phyloP scores from a whole-genome alignment of 2,888 invertebrate species.

The Epirrhoe tristata region DNA sequence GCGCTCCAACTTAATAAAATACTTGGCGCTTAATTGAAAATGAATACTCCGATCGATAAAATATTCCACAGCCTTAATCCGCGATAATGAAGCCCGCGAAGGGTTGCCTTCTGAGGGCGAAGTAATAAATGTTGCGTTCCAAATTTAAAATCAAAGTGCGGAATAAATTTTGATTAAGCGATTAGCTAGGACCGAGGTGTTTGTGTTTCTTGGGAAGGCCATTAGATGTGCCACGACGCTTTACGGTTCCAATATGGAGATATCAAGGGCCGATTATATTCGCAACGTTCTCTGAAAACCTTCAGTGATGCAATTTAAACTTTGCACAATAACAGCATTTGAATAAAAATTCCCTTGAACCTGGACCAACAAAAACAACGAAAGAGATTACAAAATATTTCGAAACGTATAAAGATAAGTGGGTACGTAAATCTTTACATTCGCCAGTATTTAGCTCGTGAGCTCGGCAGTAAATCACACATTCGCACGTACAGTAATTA shows the following conservation, averaged over 20 bases:
- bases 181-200: conserved; percentile 79
- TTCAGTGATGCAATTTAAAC: conserved; percentile 4
- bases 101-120: conserved; percentile 79
- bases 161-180: conserved; percentile 86
- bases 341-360: no score
- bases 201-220: conserved; percentile 72
- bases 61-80: conserved; percentile 85
- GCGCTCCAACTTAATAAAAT: conserved; percentile 85
- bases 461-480: conserved; percentile 60
- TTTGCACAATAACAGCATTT: neutral
- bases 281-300: neutral
- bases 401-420: neutral
- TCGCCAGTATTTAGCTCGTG: conserved; percentile 19
- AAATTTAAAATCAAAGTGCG: conserved; percentile 86
- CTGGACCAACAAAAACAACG: no score
- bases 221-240: conserved; percentile 56
- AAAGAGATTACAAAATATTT: neutral
- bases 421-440: neutral
- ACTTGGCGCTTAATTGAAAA: conserved; percentile 86
- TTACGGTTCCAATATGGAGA: conserved; percentile 32
- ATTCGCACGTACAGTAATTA: conserved; percentile 63
- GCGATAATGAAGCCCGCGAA: conserved; percentile 83
- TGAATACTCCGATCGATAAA: conserved; percentile 85
- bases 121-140: conserved; percentile 84
- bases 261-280: conserved; percentile 9